A percentile compares a stretch with the other conserved stretches of the same genome.
Conservation (phyloP, 2,113 vertebrate genomes). For the Lipophrys pholis region DNA sequence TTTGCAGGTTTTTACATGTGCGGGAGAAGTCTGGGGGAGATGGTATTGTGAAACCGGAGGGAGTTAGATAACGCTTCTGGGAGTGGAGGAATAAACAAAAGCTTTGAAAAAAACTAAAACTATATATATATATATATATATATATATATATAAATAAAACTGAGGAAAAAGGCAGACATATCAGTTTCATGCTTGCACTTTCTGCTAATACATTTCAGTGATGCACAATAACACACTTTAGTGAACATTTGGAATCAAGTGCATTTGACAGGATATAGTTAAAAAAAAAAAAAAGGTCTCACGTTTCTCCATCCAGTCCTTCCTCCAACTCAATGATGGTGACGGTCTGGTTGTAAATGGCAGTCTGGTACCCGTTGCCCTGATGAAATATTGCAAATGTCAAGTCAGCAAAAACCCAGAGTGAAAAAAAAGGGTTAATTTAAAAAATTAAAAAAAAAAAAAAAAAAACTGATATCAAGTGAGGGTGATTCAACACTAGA, state of each 20-base stretch:
- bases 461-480: too few relatives aligned
- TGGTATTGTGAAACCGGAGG: constrained; percentile 18
- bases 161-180: not conserved
- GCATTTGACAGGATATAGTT: not conserved
- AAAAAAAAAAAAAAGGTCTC: constrained; percentile 31
- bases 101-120: not conserved
- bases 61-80: constrained; percentile 13
- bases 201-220: not conserved
- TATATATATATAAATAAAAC: not conserved
- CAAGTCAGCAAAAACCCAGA: not conserved
- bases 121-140: not conserved
- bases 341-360: constrained; percentile 86
- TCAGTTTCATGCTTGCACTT: not conserved
- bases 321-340: constrained; percentile 82
- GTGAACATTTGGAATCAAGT: too few relatives aligned
- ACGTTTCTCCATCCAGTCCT: constrained; percentile 86
- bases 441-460: too few relatives aligned
- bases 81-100: constrained; percentile 1
- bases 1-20: constrained; percentile 43
- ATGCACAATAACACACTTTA: too few relatives aligned
- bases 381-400: constrained; percentile 31
- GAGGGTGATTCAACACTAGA: not conserved
- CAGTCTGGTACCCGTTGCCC: constrained; percentile 79
- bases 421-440: too few relatives aligned
- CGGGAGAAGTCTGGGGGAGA: constrained; percentile 16